phyloP scores from a whole-genome alignment of 2,797 vertebrate genomes.

The Myotis vivesi region DNA sequence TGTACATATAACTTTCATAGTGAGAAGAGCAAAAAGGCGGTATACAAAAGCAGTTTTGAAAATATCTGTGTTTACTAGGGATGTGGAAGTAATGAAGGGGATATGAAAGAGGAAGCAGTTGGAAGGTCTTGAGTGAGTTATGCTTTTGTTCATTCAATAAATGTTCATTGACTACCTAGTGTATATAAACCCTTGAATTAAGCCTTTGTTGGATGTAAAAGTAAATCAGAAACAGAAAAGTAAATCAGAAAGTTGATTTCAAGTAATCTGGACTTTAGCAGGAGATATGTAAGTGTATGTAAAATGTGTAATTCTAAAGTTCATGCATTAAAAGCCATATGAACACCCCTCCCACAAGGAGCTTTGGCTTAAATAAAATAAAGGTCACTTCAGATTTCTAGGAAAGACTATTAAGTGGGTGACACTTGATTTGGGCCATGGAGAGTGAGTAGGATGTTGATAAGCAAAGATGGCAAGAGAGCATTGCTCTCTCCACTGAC shows the following conservation, averaged over 20 bases:
- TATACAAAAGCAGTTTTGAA: neutral
- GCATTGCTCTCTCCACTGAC: neutral
- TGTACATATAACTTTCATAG: neutral
- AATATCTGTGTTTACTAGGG: neutral
- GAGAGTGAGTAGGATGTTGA: neutral
- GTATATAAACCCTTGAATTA: neutral
- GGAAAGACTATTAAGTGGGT: neutral
- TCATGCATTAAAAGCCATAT: neutral
- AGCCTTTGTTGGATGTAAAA: neutral
- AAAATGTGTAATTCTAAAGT: neutral
- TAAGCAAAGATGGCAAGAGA: neutral
- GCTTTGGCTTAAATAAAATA: neutral
- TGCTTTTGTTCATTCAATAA: neutral
- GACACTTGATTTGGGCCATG: neutral
- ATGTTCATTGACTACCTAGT: neutral
- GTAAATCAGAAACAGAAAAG: neutral
- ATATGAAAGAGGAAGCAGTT: neutral
- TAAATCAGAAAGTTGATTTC: neutral
- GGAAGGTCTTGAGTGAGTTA: neutral
- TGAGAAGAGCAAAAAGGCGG: conserved; percentile 4
- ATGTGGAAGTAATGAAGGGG: neutral
- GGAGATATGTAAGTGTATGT: neutral
- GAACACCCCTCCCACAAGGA: neutral
- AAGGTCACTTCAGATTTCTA: neutral
- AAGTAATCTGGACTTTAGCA: neutral